A percentile compares a stretch with the other conserved stretches of the same genome.
phyloP scores from a whole-genome alignment of 2,888 invertebrate species.

The Diploptera punctata region DNA sequence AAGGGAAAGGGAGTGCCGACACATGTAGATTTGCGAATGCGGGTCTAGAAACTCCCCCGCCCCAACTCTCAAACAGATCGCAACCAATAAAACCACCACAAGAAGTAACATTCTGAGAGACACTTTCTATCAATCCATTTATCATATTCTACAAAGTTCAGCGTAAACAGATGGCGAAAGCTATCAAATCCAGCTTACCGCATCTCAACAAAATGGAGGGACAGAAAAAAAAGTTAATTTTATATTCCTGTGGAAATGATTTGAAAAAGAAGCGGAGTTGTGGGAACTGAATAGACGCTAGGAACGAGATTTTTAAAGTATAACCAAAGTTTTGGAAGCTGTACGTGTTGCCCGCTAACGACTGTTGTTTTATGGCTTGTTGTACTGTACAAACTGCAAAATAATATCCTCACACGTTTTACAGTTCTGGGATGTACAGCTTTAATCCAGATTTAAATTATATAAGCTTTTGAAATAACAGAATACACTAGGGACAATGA shows the following conservation, averaged over 20 bases:
- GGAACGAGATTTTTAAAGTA: not conserved
- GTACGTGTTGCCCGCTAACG: not conserved
- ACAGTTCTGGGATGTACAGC: too few relatives aligned
- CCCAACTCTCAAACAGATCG: too few relatives aligned
- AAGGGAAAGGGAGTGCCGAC: too few relatives aligned
- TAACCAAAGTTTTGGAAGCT: too few relatives aligned
- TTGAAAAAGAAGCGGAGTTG: not conserved
- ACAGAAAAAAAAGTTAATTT: not conserved
- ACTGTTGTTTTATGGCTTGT: slow-evolving; percentile 4
- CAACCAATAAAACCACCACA: too few relatives aligned
- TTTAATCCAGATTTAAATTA: too few relatives aligned
- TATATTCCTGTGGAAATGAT: not conserved
- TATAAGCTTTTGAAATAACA: too few relatives aligned
- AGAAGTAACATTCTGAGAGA: too few relatives aligned
- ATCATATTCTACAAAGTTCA: too few relatives aligned
- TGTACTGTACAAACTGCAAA: slow-evolving; percentile 1
- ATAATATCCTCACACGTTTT: not conserved
- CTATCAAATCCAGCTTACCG: not conserved
- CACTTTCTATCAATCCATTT: too few relatives aligned
- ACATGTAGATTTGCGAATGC: too few relatives aligned
- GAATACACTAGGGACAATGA: not conserved
- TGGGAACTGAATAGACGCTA: not conserved
- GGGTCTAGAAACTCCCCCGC: too few relatives aligned
- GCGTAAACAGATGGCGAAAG: not conserved
- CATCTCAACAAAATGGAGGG: not conserved